These are phyloP conservation scores for Podilymbus podiceps DNA, from an alignment of 2,113 vertebrate species.

Conservation along the genomic window DNA sequence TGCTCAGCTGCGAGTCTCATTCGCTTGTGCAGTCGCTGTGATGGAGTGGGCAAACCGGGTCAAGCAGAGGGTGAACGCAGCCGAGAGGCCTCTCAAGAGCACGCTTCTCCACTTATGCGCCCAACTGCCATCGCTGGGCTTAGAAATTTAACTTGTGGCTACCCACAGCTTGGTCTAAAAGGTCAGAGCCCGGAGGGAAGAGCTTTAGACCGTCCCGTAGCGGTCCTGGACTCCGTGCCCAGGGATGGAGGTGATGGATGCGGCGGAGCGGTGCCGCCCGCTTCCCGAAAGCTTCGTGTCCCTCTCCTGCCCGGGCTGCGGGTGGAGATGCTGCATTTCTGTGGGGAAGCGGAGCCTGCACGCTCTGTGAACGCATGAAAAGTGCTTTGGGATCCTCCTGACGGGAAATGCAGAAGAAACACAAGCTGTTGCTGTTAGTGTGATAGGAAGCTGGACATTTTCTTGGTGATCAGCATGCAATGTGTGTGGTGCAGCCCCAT, in stretches of 20 bases:
- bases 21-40: not conserved
- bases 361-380: accelerated
- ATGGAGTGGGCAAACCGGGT: not conserved
- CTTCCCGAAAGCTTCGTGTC: not conserved
- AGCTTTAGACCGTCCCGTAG: accelerated
- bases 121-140: not conserved
- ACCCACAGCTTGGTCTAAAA: not conserved
- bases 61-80: not conserved
- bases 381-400: not conserved
- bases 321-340: not conserved
- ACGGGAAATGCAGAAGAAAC: not conserved
- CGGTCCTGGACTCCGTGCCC: accelerated
- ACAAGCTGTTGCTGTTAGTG: not conserved
- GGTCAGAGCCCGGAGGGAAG: not conserved
- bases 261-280: accelerated
- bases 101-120: not conserved
- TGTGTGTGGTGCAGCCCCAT: not conserved
- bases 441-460: not conserved
- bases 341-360: not conserved
- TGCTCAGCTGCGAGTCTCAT: not conserved
- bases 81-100: not conserved
- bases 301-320: not conserved
- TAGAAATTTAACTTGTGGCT: not conserved
- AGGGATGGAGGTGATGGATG: accelerated
- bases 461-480: not conserved